Conservation (phyloP, 1,140 invertebrate species). For the Drosophila quadrilineata region DNA sequence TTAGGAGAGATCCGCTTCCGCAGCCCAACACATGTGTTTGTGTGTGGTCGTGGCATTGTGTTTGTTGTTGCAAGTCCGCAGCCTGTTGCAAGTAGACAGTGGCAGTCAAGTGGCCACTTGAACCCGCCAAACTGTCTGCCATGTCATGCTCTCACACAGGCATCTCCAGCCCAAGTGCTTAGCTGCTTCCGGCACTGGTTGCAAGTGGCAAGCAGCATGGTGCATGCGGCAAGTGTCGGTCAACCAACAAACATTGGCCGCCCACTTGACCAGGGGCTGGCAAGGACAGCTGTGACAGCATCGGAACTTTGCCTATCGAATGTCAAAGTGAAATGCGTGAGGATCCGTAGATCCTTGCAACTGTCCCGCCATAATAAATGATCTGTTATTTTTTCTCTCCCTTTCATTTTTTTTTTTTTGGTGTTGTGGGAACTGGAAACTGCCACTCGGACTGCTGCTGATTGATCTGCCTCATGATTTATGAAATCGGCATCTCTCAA, state of each 20-base stretch:
- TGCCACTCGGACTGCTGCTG: too few relatives aligned
- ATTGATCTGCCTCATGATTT: slow-evolving; percentile 18
- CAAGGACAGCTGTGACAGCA: slow-evolving; percentile 31
- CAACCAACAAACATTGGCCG: slow-evolving; percentile 59
- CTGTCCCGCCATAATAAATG: slow-evolving; percentile 42
- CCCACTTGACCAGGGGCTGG: slow-evolving; percentile 47
- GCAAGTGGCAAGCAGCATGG: slow-evolving; percentile 53
- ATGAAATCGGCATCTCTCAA: too few relatives aligned
- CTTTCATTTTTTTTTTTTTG: slow-evolving; percentile 44
- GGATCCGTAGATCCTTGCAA: not conserved
- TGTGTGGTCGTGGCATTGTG: slow-evolving; percentile 36
- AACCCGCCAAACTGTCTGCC: slow-evolving; percentile 66
- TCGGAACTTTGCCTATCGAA: slow-evolving; percentile 66
- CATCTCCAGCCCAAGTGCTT: not conserved
- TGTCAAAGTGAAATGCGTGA: slow-evolving; percentile 47
- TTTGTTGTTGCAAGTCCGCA: slow-evolving; percentile 52
- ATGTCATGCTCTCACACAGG: too few relatives aligned
- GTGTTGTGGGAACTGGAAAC: too few relatives aligned
- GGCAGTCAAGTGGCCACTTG: slow-evolving; percentile 63
- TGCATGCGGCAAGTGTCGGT: slow-evolving; percentile 47
- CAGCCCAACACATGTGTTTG: not conserved
- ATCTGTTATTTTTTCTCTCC: slow-evolving; percentile 45
- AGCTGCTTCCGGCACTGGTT: slow-evolving; percentile 51
- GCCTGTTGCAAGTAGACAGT: too few relatives aligned
- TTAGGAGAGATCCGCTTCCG: slow-evolving; percentile 36